Conservation (phyloP, 2,797 vertebrate species). For the Spatula clypeata region DNA sequence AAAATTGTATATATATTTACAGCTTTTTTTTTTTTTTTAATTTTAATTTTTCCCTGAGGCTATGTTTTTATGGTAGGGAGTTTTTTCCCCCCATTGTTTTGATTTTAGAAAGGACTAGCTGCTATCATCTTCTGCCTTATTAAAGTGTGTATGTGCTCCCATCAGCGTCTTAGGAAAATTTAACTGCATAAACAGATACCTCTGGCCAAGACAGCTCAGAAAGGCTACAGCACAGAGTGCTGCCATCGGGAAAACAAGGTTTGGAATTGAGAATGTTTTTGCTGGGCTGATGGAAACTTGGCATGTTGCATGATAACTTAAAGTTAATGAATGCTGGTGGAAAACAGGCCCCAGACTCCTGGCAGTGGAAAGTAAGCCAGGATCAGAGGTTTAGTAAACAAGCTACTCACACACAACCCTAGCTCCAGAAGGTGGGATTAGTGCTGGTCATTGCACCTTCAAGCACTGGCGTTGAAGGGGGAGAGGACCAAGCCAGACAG, state of each 20-base stretch:
- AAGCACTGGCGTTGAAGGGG: neutral
- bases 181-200: conserved; percentile 39
- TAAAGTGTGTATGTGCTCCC: neutral
- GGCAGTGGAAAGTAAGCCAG: conserved; percentile 8
- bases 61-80: neutral
- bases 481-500: neutral
- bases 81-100: neutral
- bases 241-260: conserved; percentile 37
- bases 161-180: conserved; percentile 33
- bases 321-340: conserved; percentile 56
- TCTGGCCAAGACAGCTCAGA: conserved; percentile 31
- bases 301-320: conserved; percentile 32
- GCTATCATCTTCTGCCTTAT: neutral
- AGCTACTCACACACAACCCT: neutral
- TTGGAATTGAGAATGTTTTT: conserved; percentile 67
- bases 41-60: neutral
- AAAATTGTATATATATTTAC: neutral
- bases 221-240: neutral
- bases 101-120: conserved; percentile 2
- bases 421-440: neutral
- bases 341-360: conserved; percentile 57
- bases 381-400: conserved; percentile 51
- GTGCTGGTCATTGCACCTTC: neutral
- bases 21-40: neutral
- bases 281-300: conserved; percentile 66